A percentile compares a stretch with the other conserved stretches of the same genome.
These are phyloP conservation scores for Hormaphis cornu DNA, from an alignment of 1,140 invertebrate genomes.

Conservation along the genomic window DNA sequence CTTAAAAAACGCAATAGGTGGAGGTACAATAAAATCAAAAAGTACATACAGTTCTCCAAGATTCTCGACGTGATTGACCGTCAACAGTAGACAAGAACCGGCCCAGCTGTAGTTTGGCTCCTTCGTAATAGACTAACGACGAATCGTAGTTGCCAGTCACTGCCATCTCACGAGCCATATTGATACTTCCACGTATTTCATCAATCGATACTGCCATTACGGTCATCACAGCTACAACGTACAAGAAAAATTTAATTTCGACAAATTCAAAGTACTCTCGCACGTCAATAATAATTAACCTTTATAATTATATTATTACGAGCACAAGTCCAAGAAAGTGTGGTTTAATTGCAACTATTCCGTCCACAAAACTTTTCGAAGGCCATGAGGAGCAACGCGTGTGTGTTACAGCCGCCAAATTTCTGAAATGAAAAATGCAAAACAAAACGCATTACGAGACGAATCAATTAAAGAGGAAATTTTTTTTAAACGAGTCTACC, in stretches of 20 bases:
- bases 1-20: background rate
- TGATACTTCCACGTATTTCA: slow-evolving; percentile 86
- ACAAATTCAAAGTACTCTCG: background rate
- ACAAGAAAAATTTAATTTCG: background rate
- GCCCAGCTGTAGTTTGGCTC: slow-evolving; percentile 82
- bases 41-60: slow-evolving; percentile 73
- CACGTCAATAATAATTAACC: background rate
- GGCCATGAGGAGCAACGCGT: background rate
- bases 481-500: slow-evolving; percentile 5
- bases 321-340: background rate
- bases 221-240: slow-evolving; percentile 39
- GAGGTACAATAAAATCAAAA: background rate
- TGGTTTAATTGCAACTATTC: background rate
- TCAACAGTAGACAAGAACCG: slow-evolving; percentile 61
- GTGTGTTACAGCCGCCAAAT: too few species aligned
- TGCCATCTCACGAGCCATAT: slow-evolving; percentile 87
- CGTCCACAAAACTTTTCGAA: background rate
- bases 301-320: slow-evolving; percentile 1
- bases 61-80: slow-evolving; percentile 67
- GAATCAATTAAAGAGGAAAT: background rate
- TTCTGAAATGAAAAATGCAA: slow-evolving; percentile 5
- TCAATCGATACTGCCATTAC: slow-evolving; percentile 70
- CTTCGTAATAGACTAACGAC: slow-evolving; percentile 88
- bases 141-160: slow-evolving; percentile 92
- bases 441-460: too few species aligned